Base-by-base conservation (phyloP, 1,140 invertebrate genomes). In the Tetranychus cinnabarinus region DNA sequence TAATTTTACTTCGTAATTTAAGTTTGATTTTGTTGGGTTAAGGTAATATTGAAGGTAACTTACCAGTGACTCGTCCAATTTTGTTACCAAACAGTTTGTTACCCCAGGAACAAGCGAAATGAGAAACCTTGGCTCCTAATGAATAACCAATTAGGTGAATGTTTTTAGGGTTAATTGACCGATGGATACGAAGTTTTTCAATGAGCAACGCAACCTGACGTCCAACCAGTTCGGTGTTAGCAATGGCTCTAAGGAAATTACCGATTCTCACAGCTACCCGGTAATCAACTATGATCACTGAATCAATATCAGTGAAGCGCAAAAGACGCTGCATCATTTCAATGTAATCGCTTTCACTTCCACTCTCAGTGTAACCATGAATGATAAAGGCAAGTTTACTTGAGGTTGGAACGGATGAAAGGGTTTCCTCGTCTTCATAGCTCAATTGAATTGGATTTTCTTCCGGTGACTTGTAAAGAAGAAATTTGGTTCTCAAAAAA, bases 111-210 rank as follows among this genome's bases (percentile, higher is more conserved):
- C 77, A 76, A 15, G 74, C 72, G 63, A 76, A 77, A 0, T 78
- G 78, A 36, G 74, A 77, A 58, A 80, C 79, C 35, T 81, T 79
- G 15, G 79, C 76, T 0, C 80, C 79, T 1, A 81, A 70, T 65
- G 79, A 80, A 63, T 80, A 79, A 1, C 79, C 79, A 3, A 81
- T 66, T 57, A 81, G 76, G 65, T 80, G 73, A 61, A 80, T 67
- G 67, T 65, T 45, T 47, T 63, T 35, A 0, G 64, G 60, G 56
- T 62, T n/a, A 13, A 61, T 4, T 6, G 57, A 58, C 58, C 23
- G 42, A 31, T 6, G 12, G 2, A 13, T 37, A 7, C 39, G 65
- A 5, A 70, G 39, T 10, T 56, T 12, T 8, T 58, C 37, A 10
- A 74, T 65, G 0, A 74, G 62, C 45, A 65, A 58, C 12, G 68